A percentile compares a stretch with the other conserved stretches of the same genome.
Evolutionary conservation across 2,113 vertebrate species (phyloP).

Genomic region (Rutilus rutilus): DNA sequence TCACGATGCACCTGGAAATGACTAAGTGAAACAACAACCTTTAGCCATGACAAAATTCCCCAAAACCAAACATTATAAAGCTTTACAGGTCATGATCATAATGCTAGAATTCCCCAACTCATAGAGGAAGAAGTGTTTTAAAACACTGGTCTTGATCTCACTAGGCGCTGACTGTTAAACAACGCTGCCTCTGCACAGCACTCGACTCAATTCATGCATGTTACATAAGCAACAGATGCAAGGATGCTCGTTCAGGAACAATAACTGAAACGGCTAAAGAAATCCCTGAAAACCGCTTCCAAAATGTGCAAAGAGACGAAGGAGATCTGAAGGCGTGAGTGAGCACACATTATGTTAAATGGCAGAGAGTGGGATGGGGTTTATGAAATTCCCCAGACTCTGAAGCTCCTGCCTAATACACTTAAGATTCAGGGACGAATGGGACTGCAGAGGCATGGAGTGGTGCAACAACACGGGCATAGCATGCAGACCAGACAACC

Average conservation of each 20-base stretch:
- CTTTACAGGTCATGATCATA: neutral
- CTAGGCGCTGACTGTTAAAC: neutral
- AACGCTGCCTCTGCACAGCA: neutral
- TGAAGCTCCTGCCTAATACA: slow-evolving; percentile 7
- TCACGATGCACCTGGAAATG: neutral
- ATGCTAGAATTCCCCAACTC: neutral
- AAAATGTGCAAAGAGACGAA: neutral
- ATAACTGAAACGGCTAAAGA: neutral
- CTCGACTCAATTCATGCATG: neutral
- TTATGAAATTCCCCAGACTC: neutral
- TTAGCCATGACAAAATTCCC: neutral
- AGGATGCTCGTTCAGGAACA: neutral
- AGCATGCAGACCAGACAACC: slow-evolving; percentile 42
- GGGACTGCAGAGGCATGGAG: slow-evolving; percentile 28
- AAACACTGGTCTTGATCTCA: neutral
- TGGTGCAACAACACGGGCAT: slow-evolving; percentile 47
- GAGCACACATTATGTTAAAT: slow-evolving; percentile 15
- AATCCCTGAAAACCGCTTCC: slow-evolving; percentile 11
- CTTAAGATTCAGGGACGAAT: slow-evolving; percentile 51
- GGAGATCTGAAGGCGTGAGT: neutral
- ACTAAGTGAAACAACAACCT: neutral
- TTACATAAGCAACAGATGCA: slow-evolving; percentile 21
- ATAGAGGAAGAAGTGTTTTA: neutral
- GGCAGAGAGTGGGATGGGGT: slow-evolving; percentile 21
- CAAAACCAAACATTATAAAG: neutral